Conservation (phyloP, 2,888 invertebrate genomes). For the Scaptomyza parva region DNA sequence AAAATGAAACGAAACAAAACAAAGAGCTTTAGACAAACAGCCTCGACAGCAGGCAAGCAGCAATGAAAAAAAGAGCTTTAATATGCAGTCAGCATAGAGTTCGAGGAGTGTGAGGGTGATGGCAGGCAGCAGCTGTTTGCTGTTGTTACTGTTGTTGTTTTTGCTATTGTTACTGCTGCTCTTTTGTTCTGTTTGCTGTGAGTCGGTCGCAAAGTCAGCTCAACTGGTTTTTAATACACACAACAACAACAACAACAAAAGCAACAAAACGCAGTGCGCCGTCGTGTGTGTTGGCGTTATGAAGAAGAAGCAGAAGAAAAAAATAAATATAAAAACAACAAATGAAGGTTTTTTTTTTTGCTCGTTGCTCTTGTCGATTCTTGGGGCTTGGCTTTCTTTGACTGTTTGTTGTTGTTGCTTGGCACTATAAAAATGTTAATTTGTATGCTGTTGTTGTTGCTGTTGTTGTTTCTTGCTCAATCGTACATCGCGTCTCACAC, state of each 20-base stretch:
- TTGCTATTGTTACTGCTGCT: slow-evolving; percentile 41
- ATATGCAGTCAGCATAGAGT: slow-evolving; percentile 69
- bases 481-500: slow-evolving; percentile 67
- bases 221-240: slow-evolving; percentile 64
- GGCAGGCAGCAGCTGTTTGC: slow-evolving; percentile 45
- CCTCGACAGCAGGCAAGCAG: slow-evolving; percentile 28
- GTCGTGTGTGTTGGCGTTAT: slow-evolving; percentile 65
- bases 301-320: slow-evolving; percentile 30
- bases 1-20: slow-evolving; percentile 51
- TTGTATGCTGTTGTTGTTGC: slow-evolving; percentile 63
- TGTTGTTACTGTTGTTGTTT: slow-evolving; percentile 29
- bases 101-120: slow-evolving; percentile 30
- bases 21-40: slow-evolving; percentile 45
- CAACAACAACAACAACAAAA: too few species aligned
- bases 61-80: slow-evolving; percentile 53
- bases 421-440: slow-evolving; percentile 41
- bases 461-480: slow-evolving; percentile 56
- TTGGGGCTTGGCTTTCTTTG: slow-evolving; percentile 75
- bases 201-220: slow-evolving; percentile 40
- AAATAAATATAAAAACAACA: slow-evolving; percentile 22
- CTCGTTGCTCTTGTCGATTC: slow-evolving; percentile 62
- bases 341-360: slow-evolving; percentile 55
- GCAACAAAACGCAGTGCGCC: slow-evolving; percentile 46
- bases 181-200: slow-evolving; percentile 48
- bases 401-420: slow-evolving; percentile 22